These are phyloP conservation scores for Pseudachorutes palmiensis DNA, from an alignment of 1,140 invertebrate species.

Conservation along the genomic window DNA sequence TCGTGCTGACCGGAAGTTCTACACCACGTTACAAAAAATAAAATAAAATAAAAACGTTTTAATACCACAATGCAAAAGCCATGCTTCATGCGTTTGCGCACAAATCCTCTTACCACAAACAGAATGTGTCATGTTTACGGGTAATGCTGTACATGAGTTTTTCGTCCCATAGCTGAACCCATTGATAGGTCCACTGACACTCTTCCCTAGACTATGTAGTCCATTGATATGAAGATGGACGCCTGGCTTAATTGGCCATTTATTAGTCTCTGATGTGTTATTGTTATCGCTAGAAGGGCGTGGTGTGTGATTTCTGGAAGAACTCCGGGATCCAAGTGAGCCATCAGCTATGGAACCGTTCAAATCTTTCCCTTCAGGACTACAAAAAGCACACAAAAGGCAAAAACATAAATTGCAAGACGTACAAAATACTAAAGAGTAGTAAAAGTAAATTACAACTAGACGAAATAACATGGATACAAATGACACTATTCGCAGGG, in stretches of 20 bases:
- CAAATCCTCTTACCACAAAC: slow-evolving; percentile 4
- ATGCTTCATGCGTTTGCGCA: too few species aligned
- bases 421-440: background rate
- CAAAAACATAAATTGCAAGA: slow-evolving; percentile 5
- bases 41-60: slow-evolving; percentile 11
- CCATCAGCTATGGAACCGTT: slow-evolving; percentile 14
- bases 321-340: slow-evolving; percentile 4
- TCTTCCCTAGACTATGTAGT: slow-evolving; percentile 51
- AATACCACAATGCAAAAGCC: too few species aligned
- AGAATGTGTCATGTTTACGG: background rate
- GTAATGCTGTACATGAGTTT: slow-evolving; percentile 12
- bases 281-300: slow-evolving; percentile 20
- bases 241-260: slow-evolving; percentile 79
- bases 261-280: slow-evolving; percentile 24
- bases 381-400: slow-evolving; percentile 23
- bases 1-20: slow-evolving; percentile 38
- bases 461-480: slow-evolving; percentile 1
- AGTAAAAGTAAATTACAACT: background rate
- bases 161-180: slow-evolving; percentile 39
- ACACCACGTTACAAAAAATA: slow-evolving; percentile 26
- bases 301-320: background rate
- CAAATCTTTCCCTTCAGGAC: slow-evolving; percentile 35
- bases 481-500: background rate
- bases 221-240: slow-evolving; percentile 71
- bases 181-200: slow-evolving; percentile 38